Percentiles rank a stretch among this genome's conserved stretches.
Evolutionary conservation across 2,113 vertebrate genomes (phyloP).

Genomic region (Polyodon spathula): DNA sequence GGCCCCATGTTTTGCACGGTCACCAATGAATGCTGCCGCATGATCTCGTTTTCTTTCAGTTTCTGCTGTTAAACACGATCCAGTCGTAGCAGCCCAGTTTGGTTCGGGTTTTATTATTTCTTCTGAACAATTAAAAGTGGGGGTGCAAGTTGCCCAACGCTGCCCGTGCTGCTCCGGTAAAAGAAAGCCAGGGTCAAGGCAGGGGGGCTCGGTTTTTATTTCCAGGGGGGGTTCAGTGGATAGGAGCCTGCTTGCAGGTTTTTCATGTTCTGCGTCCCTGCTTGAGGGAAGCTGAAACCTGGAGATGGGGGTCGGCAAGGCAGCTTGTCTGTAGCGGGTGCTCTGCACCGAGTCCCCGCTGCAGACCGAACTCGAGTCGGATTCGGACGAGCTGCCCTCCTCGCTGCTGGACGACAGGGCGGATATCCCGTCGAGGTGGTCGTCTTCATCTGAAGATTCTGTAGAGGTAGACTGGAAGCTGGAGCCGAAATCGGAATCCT

Average conservation of each 20-base stretch:
- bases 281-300: constrained; percentile 28
- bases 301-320: constrained; percentile 11
- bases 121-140: neutral
- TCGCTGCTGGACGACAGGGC: constrained; percentile 38
- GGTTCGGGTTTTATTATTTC: neutral
- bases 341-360: constrained; percentile 48
- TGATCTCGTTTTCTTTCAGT: neutral
- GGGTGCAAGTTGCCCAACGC: neutral
- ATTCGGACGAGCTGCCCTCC: constrained; percentile 39
- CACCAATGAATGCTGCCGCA: neutral
- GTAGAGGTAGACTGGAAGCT: constrained; percentile 29
- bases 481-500: constrained; percentile 6
- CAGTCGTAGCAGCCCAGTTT: neutral
- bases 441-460: constrained; percentile 39
- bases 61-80: neutral
- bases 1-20: neutral
- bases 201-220: neutral
- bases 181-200: neutral
- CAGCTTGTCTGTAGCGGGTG: constrained; percentile 29
- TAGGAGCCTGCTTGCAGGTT: neutral
- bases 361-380: constrained; percentile 46
- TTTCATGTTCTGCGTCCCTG: constrained; percentile 19
- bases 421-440: constrained; percentile 36
- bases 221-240: neutral
- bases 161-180: neutral